Conservation (phyloP, 2,113 vertebrate genomes). For the Ictalurus punctatus region DNA sequence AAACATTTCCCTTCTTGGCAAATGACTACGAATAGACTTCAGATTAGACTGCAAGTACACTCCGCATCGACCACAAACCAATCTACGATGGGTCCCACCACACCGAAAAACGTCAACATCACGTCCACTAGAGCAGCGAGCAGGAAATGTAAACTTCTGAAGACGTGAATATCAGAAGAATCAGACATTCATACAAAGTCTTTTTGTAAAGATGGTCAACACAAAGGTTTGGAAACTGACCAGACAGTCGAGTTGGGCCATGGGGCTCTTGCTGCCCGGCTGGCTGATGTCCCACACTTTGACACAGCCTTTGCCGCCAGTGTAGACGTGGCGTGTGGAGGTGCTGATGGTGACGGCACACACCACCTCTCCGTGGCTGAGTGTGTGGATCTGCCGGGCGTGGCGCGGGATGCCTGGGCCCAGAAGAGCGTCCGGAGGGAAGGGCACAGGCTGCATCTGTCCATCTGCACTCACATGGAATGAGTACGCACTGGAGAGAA, state of each 20-base stretch:
- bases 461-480: conserved; percentile 93
- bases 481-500: conserved; percentile 82
- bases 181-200: neutral
- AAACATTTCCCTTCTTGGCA: neutral
- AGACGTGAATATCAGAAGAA: neutral
- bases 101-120: neutral
- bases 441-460: conserved; percentile 94
- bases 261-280: conserved; percentile 91
- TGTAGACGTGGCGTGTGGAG: conserved; percentile 91
- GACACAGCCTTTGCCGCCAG: conserved; percentile 91
- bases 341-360: conserved; percentile 94
- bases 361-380: conserved; percentile 92
- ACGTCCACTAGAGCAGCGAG: neutral
- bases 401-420: conserved; percentile 87
- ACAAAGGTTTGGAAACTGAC: conserved; percentile 54
- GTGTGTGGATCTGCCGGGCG: conserved; percentile 92
- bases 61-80: neutral
- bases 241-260: conserved; percentile 96
- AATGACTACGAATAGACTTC: neutral
- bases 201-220: neutral
- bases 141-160: neutral
- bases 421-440: conserved; percentile 89
- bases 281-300: conserved; percentile 98
- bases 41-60: neutral
- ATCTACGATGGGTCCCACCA: neutral